These are phyloP conservation scores for Chloroceryle inda DNA, from an alignment of 2,797 vertebrate species.

Conservation along the genomic window DNA sequence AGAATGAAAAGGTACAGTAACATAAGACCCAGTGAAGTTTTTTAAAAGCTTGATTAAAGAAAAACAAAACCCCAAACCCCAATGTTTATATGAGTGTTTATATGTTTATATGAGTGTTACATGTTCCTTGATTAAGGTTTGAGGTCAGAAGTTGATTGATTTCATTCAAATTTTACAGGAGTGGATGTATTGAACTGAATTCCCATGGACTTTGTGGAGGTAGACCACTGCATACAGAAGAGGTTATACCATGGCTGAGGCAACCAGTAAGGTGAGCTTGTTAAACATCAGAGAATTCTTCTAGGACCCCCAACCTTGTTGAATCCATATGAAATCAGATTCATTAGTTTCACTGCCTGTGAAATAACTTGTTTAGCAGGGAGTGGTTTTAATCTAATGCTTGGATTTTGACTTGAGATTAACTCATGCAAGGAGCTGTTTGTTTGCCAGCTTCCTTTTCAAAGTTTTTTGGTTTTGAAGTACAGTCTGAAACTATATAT, in stretches of 20 bases:
- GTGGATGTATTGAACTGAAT: slow-evolving; percentile 44
- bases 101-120: background rate
- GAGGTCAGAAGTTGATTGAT: background rate
- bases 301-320: slow-evolving; percentile 15
- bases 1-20: background rate
- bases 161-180: slow-evolving; percentile 51
- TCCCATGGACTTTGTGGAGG: background rate
- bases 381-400: slow-evolving; percentile 57
- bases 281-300: slow-evolving; percentile 37
- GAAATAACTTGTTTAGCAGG: slow-evolving; percentile 64
- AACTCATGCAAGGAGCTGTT: background rate
- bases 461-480: slow-evolving; percentile 51
- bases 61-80: background rate
- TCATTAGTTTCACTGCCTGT: slow-evolving; percentile 40
- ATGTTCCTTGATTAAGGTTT: background rate
- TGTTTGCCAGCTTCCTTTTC: slow-evolving; percentile 41
- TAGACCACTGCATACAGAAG: slow-evolving; percentile 9
- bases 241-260: slow-evolving; percentile 55
- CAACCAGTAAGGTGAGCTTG: slow-evolving; percentile 59
- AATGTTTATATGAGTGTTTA: background rate
- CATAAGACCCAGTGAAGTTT: background rate
- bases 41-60: slow-evolving; percentile 7
- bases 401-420: slow-evolving; percentile 21
- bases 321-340: slow-evolving; percentile 30
- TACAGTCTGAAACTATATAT: background rate